phyloP scores from a whole-genome alignment of 2,888 invertebrate species.

The Yponomeuta plumbellus region DNA sequence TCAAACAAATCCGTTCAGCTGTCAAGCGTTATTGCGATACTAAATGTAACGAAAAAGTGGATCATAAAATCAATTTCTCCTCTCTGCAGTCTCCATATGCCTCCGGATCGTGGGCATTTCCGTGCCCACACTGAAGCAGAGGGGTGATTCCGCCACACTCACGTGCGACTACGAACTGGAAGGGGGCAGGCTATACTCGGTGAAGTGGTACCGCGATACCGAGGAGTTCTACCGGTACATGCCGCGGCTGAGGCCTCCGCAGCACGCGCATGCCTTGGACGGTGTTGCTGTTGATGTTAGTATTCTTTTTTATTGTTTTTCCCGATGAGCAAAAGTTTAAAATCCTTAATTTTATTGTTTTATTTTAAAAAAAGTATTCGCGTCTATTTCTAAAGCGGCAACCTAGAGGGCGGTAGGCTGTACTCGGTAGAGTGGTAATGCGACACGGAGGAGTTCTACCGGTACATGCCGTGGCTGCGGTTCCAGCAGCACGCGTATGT shows the following conservation, averaged over 20 bases:
- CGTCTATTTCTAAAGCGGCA: too few species aligned
- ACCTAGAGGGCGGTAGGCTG: constrained; percentile 77
- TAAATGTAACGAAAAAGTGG: too few species aligned
- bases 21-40: too few species aligned
- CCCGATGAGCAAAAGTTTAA: too few species aligned
- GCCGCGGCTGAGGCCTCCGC: constrained; percentile 77
- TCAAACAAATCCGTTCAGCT: too few species aligned
- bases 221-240: constrained; percentile 82
- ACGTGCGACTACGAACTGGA: constrained; percentile 79
- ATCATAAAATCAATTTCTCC: too few species aligned
- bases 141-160: constrained; percentile 74
- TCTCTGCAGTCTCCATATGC: constrained; percentile 48
- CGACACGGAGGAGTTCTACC: constrained; percentile 80
- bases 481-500: constrained; percentile 79
- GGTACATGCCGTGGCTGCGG: constrained; percentile 78
- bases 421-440: constrained; percentile 83
- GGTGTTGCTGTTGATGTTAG: constrained; percentile 79
- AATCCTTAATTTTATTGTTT: too few species aligned
- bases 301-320: too few species aligned
- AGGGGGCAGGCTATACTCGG: constrained; percentile 79
- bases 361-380: too few species aligned
- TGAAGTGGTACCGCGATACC: constrained; percentile 81
- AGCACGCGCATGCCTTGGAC: constrained; percentile 77
- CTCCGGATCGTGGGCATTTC: constrained; percentile 70
- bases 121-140: constrained; percentile 74